phyloP scores from a whole-genome alignment of 2,797 vertebrate genomes.

The Centropyge bicolor region DNA sequence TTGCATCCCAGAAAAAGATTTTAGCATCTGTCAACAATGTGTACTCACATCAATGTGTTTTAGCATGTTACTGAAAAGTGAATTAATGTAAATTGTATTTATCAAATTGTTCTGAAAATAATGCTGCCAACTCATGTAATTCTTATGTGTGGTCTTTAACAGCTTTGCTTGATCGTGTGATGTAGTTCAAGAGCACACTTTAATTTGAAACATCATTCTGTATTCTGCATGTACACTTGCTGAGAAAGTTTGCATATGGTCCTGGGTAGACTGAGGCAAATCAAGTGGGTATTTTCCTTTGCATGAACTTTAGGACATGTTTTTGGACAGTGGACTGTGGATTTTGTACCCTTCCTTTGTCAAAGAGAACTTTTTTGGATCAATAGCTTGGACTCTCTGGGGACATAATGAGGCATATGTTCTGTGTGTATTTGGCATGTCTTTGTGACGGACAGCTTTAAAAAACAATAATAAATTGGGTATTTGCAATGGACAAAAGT shows the following conservation, averaged over 20 bases:
- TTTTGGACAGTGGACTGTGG: background rate
- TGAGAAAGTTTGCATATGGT: background rate
- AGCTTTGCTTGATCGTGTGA: background rate
- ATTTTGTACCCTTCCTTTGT: background rate
- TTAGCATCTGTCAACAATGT: background rate
- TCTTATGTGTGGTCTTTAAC: background rate
- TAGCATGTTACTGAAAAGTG: background rate
- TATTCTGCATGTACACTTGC: background rate
- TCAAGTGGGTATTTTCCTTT: background rate
- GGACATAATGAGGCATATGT: background rate
- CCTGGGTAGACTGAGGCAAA: background rate
- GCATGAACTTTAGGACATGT: background rate
- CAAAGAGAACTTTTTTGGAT: background rate
- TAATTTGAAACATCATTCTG: conserved; percentile 5
- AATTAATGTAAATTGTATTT: background rate
- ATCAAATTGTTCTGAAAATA: background rate
- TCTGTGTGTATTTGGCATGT: background rate
- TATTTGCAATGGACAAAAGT: background rate
- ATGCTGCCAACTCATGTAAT: background rate
- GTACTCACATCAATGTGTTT: background rate
- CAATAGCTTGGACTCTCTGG: background rate
- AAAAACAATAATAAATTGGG: background rate
- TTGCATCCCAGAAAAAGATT: no score
- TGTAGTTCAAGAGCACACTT: background rate
- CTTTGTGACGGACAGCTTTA: background rate